phyloP scores from a whole-genome alignment of 1,140 invertebrate species.

The Periplaneta americana region DNA sequence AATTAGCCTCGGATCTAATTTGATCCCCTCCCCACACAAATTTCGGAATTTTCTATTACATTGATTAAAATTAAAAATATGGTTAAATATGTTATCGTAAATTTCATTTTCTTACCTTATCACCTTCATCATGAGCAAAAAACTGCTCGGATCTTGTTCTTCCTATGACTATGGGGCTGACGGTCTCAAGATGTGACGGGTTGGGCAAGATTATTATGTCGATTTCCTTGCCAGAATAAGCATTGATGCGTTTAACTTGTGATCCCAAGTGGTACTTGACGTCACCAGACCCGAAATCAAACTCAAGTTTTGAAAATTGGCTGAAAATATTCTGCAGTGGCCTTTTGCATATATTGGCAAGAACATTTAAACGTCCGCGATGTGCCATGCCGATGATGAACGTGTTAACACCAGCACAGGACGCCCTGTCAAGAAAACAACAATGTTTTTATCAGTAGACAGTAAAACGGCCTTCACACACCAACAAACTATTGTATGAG shows the following conservation, averaged over 20 bases:
- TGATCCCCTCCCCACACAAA: neutral
- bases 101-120: slow-evolving; percentile 42
- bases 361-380: slow-evolving; percentile 82
- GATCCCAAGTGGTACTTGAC: slow-evolving; percentile 93
- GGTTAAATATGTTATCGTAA: too few species aligned
- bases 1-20: neutral
- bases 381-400: slow-evolving; percentile 90
- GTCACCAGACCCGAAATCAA: slow-evolving; percentile 85
- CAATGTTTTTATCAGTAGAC: too few species aligned
- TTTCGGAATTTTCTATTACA: neutral
- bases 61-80: neutral
- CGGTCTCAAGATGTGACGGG: slow-evolving; percentile 86
- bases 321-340: slow-evolving; percentile 79
- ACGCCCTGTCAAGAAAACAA: neutral
- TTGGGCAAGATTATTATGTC: slow-evolving; percentile 81
- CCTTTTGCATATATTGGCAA: slow-evolving; percentile 86
- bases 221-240: slow-evolving; percentile 74
- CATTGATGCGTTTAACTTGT: slow-evolving; percentile 71
- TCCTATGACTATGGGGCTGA: slow-evolving; percentile 77
- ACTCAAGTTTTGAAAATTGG: slow-evolving; percentile 76
- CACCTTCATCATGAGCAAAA: slow-evolving; percentile 69
- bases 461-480: too few species aligned
- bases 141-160: slow-evolving; percentile 83
- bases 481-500: too few species aligned
- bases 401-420: slow-evolving; percentile 58